Evolutionary conservation across 1,140 invertebrate species (phyloP), one percentile per base, ranked within the genome.

Genomic region (Temnothorax curvispinosus): DNA sequence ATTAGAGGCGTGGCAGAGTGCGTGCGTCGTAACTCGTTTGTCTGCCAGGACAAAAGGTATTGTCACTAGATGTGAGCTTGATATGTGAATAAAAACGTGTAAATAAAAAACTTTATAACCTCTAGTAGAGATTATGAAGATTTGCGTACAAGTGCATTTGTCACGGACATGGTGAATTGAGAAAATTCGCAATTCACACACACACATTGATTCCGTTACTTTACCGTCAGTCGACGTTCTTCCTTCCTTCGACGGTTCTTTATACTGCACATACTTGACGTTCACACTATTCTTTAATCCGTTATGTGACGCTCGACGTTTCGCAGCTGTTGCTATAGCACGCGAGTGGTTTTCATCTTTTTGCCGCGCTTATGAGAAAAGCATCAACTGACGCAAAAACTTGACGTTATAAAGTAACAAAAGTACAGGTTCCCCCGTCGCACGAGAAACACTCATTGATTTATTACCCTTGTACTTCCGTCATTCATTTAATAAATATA

Each of bases 241-340:
- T 58, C 52, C 69, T 58, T 56, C 60, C 38, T 54, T 60, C 64
- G 47, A 35, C 27, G 62, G 21, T 35, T 75, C 47, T 74, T 58
- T 82, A 38, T 32, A 65, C 18, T 64, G 21, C 32, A 47, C 18
- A 60, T n/a, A 72, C n/a, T 75, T 60, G 52, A 74, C 80, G 69
- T 84, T 32, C 54, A 47, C 71, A 56, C 54, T 60, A 44, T 84
- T 72, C 80, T 84, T 84, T 84, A 84, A 84, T 75, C 80, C 69
- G 80, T 84, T 84, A 84, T 74, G 69, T 35, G 80, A 84, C 56
- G 80, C 80, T 32, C 54, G 80, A 84, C 69, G 80, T 84, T 75
- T 38, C 80, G 69, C 80, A 84, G 80, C 80, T 84, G 80, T 84
- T 84, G 69, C 80, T 74, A 60, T 62, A 84, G 69, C 80, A 84